phyloP scores from a whole-genome alignment of 1,140 invertebrate species.

The Thaumetopoea pityocampa region DNA sequence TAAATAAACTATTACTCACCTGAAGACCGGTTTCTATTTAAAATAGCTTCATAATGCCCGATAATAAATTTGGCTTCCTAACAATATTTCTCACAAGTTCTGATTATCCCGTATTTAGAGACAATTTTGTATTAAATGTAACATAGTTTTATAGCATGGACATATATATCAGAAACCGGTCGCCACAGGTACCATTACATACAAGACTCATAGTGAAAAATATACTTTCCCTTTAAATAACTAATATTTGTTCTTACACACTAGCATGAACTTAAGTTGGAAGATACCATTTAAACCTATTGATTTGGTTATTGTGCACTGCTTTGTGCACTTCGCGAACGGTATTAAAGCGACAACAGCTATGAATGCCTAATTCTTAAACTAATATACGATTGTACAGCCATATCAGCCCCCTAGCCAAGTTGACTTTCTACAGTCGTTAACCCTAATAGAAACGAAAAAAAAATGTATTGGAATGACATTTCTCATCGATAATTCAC shows the following conservation, averaged over 20 bases:
- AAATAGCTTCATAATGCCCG: not conserved
- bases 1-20: conserved; percentile 12
- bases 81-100: no score
- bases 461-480: no score
- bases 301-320: conserved; percentile 37
- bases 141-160: no score
- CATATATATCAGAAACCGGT: conserved; percentile 1
- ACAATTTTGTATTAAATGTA: no score
- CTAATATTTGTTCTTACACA: conserved; percentile 19
- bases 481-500: no score
- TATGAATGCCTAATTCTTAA: no score
- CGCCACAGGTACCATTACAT: conserved; percentile 6
- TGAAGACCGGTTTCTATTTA: conserved; percentile 10
- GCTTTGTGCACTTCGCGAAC: not conserved
- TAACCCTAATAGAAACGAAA: no score
- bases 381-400: no score
- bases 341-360: not conserved
- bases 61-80: conserved; percentile 1
- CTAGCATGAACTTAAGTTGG: conserved; percentile 34
- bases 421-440: no score
- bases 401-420: no score
- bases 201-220: conserved; percentile 15
- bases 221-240: conserved; percentile 11
- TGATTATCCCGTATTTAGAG: no score
- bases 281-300: conserved; percentile 29